phyloP scores from a whole-genome alignment of 2,797 vertebrate genomes.

The Myoxocephalus aenaeus region DNA sequence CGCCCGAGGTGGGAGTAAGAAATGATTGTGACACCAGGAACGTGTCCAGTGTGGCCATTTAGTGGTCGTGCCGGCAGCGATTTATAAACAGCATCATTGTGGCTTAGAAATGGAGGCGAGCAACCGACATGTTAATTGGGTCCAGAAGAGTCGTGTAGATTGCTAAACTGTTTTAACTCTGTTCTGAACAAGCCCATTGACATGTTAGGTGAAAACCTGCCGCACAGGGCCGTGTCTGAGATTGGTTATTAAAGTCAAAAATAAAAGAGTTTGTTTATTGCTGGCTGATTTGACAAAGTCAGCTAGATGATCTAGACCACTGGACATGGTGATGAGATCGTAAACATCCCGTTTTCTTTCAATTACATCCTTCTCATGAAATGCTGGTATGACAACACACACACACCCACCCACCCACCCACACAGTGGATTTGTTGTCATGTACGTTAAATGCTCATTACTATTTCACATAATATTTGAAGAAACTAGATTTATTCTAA shows the following conservation, averaged over 20 bases:
- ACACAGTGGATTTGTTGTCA: constrained; percentile 1
- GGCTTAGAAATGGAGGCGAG: background rate
- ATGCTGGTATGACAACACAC: constrained; percentile 36
- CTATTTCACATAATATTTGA: constrained; percentile 28
- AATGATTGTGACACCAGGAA: background rate
- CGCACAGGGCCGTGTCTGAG: background rate
- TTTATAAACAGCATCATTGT: background rate
- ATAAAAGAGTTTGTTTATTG: constrained; percentile 39
- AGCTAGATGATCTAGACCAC: constrained; percentile 2
- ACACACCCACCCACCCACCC: background rate
- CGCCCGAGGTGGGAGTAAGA: background rate
- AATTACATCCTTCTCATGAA: constrained; percentile 17
- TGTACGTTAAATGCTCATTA: constrained; percentile 25
- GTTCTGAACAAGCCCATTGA: constrained; percentile 5
- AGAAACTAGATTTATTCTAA: constrained; percentile 51
- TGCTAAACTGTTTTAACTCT: background rate
- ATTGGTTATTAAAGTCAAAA: constrained; percentile 1
- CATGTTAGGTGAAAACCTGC: background rate
- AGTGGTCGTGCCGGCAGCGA: constrained; percentile 23
- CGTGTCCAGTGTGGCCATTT: background rate
- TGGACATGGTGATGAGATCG: background rate
- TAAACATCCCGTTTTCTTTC: background rate
- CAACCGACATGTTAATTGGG: background rate
- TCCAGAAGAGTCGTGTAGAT: background rate
- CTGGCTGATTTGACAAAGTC: constrained; percentile 13